These are phyloP conservation scores for Ranitomeya imitator DNA, from an alignment of 2,113 vertebrate genomes.

Conservation along the genomic window DNA sequence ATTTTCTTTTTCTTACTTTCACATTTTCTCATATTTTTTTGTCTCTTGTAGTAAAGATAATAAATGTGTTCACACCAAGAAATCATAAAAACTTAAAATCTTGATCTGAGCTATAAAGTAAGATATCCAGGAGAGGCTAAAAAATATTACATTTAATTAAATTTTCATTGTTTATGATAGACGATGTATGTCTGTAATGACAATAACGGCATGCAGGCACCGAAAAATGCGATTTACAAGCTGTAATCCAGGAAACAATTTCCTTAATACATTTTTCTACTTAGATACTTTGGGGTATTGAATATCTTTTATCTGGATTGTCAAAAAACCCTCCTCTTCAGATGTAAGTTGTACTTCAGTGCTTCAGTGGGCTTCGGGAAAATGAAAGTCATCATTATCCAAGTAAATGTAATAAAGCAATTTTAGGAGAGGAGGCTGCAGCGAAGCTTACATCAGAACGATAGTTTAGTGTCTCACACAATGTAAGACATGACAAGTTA, in stretches of 20 bases:
- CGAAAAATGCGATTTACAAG: conserved; percentile 16
- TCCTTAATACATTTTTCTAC: conserved; percentile 46
- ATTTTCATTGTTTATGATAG: conserved; percentile 48
- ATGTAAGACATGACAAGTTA: background rate
- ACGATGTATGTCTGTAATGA: conserved; percentile 46
- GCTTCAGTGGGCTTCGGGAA: conserved; percentile 16
- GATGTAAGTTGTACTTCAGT: conserved; percentile 42
- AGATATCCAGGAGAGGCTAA: conserved; percentile 26
- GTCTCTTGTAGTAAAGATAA: conserved; percentile 23
- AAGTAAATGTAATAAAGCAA: conserved; percentile 35
- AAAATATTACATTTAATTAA: conserved; percentile 42
- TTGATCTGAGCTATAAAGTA: conserved; percentile 17
- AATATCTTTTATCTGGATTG: conserved; percentile 42
- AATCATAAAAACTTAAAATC: conserved; percentile 30
- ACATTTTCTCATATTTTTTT: background rate
- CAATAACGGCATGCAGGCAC: conserved; percentile 23
- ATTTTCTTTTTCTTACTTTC: background rate
- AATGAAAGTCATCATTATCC: conserved; percentile 43
- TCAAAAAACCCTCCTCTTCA: conserved; percentile 10
- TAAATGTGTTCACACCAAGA: conserved; percentile 26
- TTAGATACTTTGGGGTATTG: conserved; percentile 29
- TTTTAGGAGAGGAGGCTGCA: background rate
- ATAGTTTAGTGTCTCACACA: background rate
- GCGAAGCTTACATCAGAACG: conserved; percentile 1
- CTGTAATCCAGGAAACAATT: conserved; percentile 50